phyloP scores from a whole-genome alignment of 1,140 invertebrate genomes.

The Archivesica marissinica region DNA sequence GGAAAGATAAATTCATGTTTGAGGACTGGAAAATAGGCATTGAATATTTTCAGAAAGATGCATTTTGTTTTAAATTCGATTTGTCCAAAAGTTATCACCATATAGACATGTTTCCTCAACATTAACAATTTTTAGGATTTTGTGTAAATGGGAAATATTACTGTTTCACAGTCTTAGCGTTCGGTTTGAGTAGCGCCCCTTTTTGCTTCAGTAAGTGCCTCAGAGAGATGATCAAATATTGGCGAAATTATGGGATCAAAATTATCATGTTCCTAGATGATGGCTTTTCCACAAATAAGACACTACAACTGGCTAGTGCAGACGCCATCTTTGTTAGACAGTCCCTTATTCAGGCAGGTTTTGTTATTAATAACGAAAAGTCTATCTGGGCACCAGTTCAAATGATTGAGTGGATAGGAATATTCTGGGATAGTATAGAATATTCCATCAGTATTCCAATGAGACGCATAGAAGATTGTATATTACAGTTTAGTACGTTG shows the following conservation, averaged over 20 bases:
- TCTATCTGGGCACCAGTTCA: not conserved
- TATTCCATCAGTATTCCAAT: not conserved
- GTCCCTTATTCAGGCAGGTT: not conserved
- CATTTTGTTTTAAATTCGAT: constrained; percentile 35
- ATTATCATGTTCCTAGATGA: too few relatives aligned
- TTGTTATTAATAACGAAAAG: constrained; percentile 7
- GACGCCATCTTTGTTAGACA: not conserved
- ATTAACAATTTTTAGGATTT: too few relatives aligned
- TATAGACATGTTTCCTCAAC: too few relatives aligned
- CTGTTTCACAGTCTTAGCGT: too few relatives aligned
- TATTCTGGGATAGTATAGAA: not conserved
- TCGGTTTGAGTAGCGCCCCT: too few relatives aligned
- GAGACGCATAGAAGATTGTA: not conserved
- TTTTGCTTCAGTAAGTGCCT: too few relatives aligned
- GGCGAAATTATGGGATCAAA: too few relatives aligned
- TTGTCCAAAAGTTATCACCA: constrained; percentile 1
- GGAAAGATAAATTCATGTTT: constrained; percentile 28
- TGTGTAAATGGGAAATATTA: too few relatives aligned
- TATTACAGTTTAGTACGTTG: not conserved
- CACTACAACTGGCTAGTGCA: not conserved
- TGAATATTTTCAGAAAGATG: not conserved
- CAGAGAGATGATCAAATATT: too few relatives aligned
- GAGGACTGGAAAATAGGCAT: constrained; percentile 18
- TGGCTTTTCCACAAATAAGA: too few relatives aligned
- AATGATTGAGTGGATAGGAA: constrained; percentile 11